Evolutionary conservation across 2,797 vertebrate species (phyloP).

Genomic region (Meda fulgida): DNA sequence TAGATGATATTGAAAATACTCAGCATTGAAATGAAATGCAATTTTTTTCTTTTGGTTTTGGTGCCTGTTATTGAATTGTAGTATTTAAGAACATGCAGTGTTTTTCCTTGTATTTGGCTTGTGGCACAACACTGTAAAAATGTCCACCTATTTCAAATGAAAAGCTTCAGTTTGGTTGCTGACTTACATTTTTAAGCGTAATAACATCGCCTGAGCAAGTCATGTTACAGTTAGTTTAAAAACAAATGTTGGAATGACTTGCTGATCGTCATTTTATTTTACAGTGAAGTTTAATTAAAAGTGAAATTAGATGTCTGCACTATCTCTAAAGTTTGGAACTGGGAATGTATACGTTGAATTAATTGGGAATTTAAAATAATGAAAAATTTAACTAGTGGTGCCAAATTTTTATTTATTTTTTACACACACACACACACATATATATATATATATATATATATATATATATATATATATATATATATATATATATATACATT

Average conservation of each 20-base stretch:
- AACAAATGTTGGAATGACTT: neutral
- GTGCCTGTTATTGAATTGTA: neutral
- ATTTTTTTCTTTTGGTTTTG: slow-evolving; percentile 6
- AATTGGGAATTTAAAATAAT: too few species aligned
- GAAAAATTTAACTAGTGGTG: too few species aligned
- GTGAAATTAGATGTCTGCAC: neutral
- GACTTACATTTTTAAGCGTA: neutral
- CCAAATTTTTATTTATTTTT: too few species aligned
- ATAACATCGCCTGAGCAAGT: neutral
- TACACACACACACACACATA: too few species aligned
- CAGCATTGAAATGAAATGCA: neutral
- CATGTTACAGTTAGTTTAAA: neutral
- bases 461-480: too few species aligned
- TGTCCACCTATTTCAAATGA: neutral
- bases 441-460: too few species aligned
- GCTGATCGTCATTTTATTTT: too few species aligned
- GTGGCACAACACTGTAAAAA: neutral
- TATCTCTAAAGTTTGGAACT: neutral
- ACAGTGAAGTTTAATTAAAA: neutral
- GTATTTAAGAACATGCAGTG: neutral
- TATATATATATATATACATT: too few species aligned
- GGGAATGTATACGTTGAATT: neutral
- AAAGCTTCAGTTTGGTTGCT: neutral
- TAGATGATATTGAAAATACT: slow-evolving; percentile 31
- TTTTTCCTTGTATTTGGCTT: neutral